Conservation (phyloP, 2,113 vertebrate species). For the Gallinago paraguaiae region DNA sequence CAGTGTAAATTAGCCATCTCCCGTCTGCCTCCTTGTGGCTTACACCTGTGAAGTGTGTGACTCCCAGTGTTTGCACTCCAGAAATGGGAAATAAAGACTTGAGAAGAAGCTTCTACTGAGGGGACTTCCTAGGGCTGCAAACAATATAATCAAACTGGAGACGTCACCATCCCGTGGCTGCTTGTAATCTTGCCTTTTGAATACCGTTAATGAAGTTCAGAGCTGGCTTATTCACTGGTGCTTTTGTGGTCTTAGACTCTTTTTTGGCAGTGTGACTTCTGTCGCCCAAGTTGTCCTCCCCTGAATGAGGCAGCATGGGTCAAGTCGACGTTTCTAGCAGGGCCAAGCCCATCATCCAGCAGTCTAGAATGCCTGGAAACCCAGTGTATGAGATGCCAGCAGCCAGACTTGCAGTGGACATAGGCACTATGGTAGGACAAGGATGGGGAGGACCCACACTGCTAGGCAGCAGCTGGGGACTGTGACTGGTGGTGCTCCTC, state of each 20-base stretch:
- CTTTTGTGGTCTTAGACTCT: not conserved
- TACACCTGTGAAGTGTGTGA: not conserved
- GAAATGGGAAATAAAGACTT: conserved; percentile 23
- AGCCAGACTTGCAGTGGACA: fast-evolving
- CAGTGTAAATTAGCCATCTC: not conserved
- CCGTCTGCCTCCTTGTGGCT: not conserved
- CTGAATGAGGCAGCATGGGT: not conserved
- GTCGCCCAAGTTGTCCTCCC: not conserved
- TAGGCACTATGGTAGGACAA: not conserved
- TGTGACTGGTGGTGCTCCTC: not conserved
- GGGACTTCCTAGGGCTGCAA: not conserved
- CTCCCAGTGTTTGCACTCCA: not conserved
- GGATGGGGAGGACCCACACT: not conserved
- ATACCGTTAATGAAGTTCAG: not conserved
- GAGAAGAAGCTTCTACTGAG: not conserved
- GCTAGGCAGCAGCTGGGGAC: not conserved
- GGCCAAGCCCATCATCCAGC: not conserved
- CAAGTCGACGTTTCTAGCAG: not conserved
- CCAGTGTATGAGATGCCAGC: not conserved
- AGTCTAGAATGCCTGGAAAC: not conserved
- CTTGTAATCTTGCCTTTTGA: not conserved
- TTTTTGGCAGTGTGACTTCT: not conserved
- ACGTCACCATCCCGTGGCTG: not conserved
- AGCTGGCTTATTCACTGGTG: not conserved
- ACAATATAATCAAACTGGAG: not conserved